Conservation (phyloP, 53 echinoderm and acorn worm genomes). For the Antedon mediterranea region DNA sequence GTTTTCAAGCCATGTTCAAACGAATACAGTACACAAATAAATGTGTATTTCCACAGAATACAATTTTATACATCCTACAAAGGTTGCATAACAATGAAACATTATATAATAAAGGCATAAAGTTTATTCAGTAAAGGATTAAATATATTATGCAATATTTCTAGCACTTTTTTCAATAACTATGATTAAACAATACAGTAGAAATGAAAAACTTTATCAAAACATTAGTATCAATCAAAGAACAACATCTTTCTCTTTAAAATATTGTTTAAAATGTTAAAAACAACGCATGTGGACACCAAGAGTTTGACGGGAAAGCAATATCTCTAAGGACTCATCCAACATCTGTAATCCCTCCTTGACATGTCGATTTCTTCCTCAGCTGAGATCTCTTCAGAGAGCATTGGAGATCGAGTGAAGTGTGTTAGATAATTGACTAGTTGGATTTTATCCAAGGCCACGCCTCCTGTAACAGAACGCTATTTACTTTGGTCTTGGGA, state of each 20-base stretch:
- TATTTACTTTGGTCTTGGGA: neutral
- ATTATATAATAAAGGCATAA: too few species aligned
- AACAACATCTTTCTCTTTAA: neutral
- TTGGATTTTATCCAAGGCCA: neutral
- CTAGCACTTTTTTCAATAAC: too few species aligned
- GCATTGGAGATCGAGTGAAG: neutral
- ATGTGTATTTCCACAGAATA: too few species aligned
- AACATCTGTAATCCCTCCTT: neutral
- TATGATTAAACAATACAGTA: too few species aligned
- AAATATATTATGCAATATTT: too few species aligned
- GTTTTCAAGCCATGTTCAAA: too few species aligned
- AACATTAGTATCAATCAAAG: too few species aligned
- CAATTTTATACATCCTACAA: too few species aligned
- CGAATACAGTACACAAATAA: too few species aligned
- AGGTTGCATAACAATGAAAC: too few species aligned
- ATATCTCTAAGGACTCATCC: neutral
- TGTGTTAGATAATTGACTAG: neutral
- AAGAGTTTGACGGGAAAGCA: neutral
- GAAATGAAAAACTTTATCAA: too few species aligned
- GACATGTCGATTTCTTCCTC: neutral
- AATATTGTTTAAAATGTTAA: neutral
- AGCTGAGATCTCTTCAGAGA: neutral
- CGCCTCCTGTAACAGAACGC: neutral
- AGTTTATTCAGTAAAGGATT: too few species aligned
- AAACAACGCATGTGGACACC: neutral